A percentile compares a stretch with the other conserved stretches of the same genome.
These are phyloP conservation scores for Drosophila kambysellisi DNA, from an alignment of 2,888 invertebrate species.

Conservation along the genomic window DNA sequence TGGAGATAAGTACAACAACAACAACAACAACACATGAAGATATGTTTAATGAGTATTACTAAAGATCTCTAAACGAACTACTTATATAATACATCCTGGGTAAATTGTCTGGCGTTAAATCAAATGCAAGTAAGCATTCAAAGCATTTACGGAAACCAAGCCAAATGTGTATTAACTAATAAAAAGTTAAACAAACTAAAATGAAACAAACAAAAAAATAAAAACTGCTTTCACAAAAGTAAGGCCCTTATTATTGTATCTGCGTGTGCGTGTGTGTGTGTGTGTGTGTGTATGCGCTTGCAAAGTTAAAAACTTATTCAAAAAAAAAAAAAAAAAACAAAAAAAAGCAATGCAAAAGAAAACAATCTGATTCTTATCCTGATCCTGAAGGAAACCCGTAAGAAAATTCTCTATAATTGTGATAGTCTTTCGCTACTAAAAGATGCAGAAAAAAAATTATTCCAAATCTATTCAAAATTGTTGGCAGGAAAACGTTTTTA, in stretches of 20 bases:
- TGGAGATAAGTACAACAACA: slow-evolving; percentile 32
- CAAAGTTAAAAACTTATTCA: slow-evolving; percentile 36
- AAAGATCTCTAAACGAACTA: slow-evolving; percentile 27
- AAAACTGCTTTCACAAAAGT: slow-evolving; percentile 40
- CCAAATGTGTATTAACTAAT: slow-evolving; percentile 15
- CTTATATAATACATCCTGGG: slow-evolving; percentile 4
- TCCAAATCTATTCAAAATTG: slow-evolving; percentile 27
- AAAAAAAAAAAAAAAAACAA: slow-evolving; percentile 7
- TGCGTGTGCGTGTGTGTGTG: slow-evolving; percentile 34
- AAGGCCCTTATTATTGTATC: slow-evolving; percentile 7
- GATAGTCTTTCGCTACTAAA: slow-evolving; percentile 67
- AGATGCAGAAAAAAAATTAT: slow-evolving; percentile 20
- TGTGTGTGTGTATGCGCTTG: slow-evolving; percentile 35
- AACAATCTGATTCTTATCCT: slow-evolving; percentile 49
- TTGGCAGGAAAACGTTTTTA: slow-evolving; percentile 17
- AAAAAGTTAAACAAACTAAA: not conserved
- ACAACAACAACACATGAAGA: slow-evolving; percentile 31
- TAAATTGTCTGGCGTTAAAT: slow-evolving; percentile 33
- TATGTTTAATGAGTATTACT: slow-evolving; percentile 28
- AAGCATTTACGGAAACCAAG: slow-evolving; percentile 66
- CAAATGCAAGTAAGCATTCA: slow-evolving; percentile 10
- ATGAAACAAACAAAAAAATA: not conserved
- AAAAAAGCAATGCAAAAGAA: slow-evolving; percentile 24
- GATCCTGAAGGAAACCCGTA: slow-evolving; percentile 38
- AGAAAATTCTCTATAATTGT: slow-evolving; percentile 69